These are phyloP conservation scores for Capreolus pygargus DNA, from an alignment of 2,113 vertebrate species.

Conservation along the genomic window DNA sequence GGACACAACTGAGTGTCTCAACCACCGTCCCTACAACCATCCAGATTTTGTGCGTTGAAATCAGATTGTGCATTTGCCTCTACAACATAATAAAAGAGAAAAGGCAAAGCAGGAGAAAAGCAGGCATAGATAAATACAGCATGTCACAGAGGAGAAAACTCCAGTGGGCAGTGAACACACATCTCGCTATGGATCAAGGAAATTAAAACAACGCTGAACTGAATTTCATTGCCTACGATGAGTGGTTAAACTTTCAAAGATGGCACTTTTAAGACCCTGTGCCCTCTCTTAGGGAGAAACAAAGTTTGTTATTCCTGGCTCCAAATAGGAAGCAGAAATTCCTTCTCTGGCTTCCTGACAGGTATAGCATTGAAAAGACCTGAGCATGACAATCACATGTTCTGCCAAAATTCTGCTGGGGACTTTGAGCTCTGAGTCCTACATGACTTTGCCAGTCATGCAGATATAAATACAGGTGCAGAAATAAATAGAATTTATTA, in stretches of 20 bases:
- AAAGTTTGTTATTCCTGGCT: neutral
- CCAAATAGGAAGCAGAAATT: too few relatives aligned
- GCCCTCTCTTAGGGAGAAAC: accelerated
- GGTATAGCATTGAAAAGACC: neutral
- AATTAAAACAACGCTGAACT: accelerated
- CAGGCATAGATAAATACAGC: neutral
- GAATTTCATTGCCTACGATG: accelerated
- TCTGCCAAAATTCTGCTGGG: neutral
- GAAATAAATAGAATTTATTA: too few relatives aligned
- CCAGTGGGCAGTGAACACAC: too few relatives aligned
- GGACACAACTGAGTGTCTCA: neutral
- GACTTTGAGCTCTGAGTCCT: neutral
- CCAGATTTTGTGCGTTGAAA: too few relatives aligned
- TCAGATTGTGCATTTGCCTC: too few relatives aligned
- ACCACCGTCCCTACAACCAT: neutral
- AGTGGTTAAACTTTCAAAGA: neutral
- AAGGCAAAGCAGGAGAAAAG: neutral
- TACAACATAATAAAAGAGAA: too few relatives aligned
- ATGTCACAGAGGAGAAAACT: neutral
- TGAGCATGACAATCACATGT: too few relatives aligned
- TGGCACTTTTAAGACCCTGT: accelerated
- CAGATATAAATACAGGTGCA: neutral
- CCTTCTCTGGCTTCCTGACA: neutral
- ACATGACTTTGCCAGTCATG: neutral
- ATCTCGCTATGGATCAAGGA: neutral